Conservation (phyloP, 2,113 vertebrate species). For the Microcebus murinus region DNA sequence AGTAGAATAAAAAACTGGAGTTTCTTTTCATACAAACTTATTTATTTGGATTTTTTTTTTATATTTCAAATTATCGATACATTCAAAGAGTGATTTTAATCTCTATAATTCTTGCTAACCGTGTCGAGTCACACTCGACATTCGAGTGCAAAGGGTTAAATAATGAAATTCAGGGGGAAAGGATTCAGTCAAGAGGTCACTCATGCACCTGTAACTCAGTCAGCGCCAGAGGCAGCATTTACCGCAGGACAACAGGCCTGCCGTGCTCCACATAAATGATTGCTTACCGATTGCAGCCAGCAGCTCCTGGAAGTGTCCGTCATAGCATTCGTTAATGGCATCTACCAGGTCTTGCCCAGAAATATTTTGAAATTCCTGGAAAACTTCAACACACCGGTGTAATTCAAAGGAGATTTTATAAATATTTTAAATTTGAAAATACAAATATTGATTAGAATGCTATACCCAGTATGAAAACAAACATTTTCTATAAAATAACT, state of each 20-base stretch:
- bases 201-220: background rate
- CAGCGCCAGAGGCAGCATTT: background rate
- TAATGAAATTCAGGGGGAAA: constrained; percentile 41
- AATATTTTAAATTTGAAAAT: constrained; percentile 10
- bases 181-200: background rate
- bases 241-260: background rate
- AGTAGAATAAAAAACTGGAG: too few species aligned
- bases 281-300: constrained; percentile 86
- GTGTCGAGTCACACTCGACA: too few species aligned
- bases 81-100: too few species aligned
- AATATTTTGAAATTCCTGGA: constrained; percentile 89
- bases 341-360: constrained; percentile 88
- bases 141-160: background rate
- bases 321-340: constrained; percentile 87
- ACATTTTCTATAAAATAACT: background rate
- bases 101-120: too few species aligned
- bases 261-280: constrained; percentile 14
- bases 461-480: background rate
- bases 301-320: constrained; percentile 88
- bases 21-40: too few species aligned
- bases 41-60: too few species aligned
- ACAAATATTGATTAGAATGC: background rate
- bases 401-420: constrained; percentile 20
- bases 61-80: too few species aligned
- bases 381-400: constrained; percentile 80